A percentile compares a stretch with the other conserved stretches of the same genome.
Conservation (phyloP, 2,113 vertebrate species). For the Tyto alba region DNA sequence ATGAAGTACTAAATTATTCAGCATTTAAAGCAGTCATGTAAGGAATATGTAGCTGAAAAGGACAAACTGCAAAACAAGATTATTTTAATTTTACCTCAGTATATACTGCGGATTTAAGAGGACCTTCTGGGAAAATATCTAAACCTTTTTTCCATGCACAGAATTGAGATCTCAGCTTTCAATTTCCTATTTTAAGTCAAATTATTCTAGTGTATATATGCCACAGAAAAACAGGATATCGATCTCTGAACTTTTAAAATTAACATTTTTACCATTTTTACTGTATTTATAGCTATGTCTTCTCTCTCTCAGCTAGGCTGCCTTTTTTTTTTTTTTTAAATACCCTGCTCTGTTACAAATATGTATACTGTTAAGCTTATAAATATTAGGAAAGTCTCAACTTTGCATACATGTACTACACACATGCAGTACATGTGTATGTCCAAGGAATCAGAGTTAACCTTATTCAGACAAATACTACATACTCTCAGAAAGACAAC, state of each 20-base stretch:
- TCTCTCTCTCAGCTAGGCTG: neutral
- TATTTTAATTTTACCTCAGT: neutral
- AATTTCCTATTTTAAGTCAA: neutral
- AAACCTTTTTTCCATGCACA: neutral
- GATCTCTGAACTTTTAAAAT: neutral
- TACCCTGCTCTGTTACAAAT: neutral
- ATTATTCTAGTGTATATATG: neutral
- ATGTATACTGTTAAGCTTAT: neutral
- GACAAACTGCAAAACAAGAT: neutral
- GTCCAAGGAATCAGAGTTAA: neutral
- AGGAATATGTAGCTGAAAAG: neutral
- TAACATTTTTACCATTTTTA: neutral
- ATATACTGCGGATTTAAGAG: neutral
- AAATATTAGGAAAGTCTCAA: neutral
- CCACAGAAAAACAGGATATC: neutral
- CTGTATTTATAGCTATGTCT: neutral
- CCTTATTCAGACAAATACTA: neutral
- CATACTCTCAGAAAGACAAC: neutral
- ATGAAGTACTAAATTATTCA: constrained; percentile 37
- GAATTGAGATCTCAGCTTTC: neutral
- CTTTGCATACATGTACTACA: neutral
- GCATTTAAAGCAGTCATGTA: neutral
- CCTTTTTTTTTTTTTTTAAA: neutral
- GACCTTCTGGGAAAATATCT: neutral
- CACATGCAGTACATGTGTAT: fast-evolving